Base-by-base conservation (phyloP, 2,113 vertebrate species). In the Gavia stellata region DNA sequence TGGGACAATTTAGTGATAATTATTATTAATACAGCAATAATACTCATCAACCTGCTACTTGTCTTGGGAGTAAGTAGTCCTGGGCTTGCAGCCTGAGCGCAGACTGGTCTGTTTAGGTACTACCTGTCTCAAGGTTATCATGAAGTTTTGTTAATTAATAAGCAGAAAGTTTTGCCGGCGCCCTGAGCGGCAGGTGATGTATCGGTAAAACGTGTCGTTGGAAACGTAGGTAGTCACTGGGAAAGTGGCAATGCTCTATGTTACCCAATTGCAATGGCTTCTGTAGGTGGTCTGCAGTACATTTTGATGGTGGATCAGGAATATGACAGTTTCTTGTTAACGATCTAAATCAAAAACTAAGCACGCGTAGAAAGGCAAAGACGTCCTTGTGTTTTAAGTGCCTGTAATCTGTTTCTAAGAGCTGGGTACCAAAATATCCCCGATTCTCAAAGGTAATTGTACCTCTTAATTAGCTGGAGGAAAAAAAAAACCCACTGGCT, bases 361-460 rank as follows among this genome's bases (percentile, higher is more conserved):
- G 50, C 52, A 11, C 0, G 0, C 0, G 1, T 19, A 45, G 72
- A 83, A 90, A 77, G 93, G 63, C 67, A 77, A 83, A 67, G 80
- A 34, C 49, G 72, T 67, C 67, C 88, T 63, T 79, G 34, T 70
- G 36, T 79, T 88, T 86, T 65, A 85, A 91, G 71, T 86, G 83
- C 52, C 80, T 74, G 40, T 89, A 71, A 74, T 90, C 80, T 65
- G 42, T 74, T 96, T 77, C 87, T 89, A 24, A 85, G 81, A 92
- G 86, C 88, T 50, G 66, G 52, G 65, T 89, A 95, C 92, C 86
- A 92, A 89, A 94, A 90, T 94, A 87, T 87, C 81, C 56, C 83
- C 96, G 94, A 94, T 96, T 96, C 94, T 96, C 81, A 70, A 47
- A 94, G 95, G 95, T 96, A 94, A 96, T 96, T 91, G 86, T 89